Evolutionary conservation across 2,797 vertebrate species (phyloP).

Genomic region (Esox masquinongy): DNA sequence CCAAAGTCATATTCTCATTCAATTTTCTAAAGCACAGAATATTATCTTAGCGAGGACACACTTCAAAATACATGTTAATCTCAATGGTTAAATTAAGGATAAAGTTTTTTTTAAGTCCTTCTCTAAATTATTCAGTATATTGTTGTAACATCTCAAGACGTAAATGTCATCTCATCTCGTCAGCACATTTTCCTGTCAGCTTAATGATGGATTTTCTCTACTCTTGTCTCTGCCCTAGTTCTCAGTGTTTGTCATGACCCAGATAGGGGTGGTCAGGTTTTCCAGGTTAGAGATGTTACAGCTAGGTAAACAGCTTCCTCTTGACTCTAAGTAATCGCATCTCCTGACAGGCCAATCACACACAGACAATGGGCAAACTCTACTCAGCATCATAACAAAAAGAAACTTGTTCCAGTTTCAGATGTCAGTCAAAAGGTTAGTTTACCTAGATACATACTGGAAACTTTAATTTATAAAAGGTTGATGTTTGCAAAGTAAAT

Average conservation of each 20-base stretch:
- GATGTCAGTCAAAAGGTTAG: conserved; percentile 75
- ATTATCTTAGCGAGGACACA: not conserved
- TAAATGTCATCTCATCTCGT: conserved; percentile 49
- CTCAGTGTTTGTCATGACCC: conserved; percentile 75
- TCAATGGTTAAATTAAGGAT: too few species aligned
- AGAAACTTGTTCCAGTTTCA: conserved; percentile 69
- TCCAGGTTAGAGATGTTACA: conserved; percentile 64
- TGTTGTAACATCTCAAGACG: conserved; percentile 55
- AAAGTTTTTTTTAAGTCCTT: conserved; percentile 33
- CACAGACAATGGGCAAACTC: conserved; percentile 49
- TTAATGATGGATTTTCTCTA: conserved; percentile 72
- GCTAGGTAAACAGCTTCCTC: conserved; percentile 42
- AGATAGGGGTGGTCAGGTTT: conserved; percentile 72
- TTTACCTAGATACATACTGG: conserved; percentile 74
- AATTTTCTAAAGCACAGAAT: not conserved
- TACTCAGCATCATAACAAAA: conserved; percentile 67
- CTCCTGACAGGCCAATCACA: conserved; percentile 53
- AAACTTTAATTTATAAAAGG: conserved; percentile 78
- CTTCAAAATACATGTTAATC: too few species aligned
- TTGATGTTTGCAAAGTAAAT: conserved; percentile 92
- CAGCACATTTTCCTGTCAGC: conserved; percentile 46
- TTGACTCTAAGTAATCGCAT: conserved; percentile 7
- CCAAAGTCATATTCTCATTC: not conserved
- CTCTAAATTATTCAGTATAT: conserved; percentile 54
- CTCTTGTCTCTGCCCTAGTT: conserved; percentile 69